Evolutionary conservation across 2,113 vertebrate genomes (phyloP), one percentile per base, ranked within the genome.

Genomic region (Echinops telfairi): DNA sequence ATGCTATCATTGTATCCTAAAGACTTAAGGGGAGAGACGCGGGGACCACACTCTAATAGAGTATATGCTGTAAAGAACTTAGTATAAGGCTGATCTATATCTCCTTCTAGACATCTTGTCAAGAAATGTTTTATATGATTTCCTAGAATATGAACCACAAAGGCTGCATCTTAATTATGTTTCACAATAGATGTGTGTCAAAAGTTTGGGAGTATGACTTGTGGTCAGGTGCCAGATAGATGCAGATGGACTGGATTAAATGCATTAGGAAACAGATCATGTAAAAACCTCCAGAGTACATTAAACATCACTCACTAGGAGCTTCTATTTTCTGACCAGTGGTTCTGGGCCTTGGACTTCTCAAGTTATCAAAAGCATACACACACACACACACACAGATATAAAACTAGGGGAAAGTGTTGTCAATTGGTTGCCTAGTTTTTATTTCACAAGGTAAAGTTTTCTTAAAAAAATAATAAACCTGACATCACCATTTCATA

Each of bases 231-330:
- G 58, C 47, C 60, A 91, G 64, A 64, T 0, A 90, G 53, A 31
- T 84, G 77, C 91, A 19, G 20, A 82, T 0, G 76, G 80, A 86
- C 0, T 70, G 43, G 31, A 83, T 88, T 96, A 94, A 87, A 80
- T 0, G 7, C 20, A 86, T 86, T 82, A 86, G 77, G 36, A 93
- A 86, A 86, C 73, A 92, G 92, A 83, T 83, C 47, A 76, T 75
- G 68, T 88, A 73, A 77, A 93, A 92, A 95, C 53, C 40, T 95
- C 91, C 60, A 84, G 38, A 93, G 86, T 92, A 93, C n/a, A 76
- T 86, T 86, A 88, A 90, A 94, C 90, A 89, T 89, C 60, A 87
- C 53, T 40, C 82, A 88, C 25, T 14, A 77, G 75, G 14, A 57
- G 38, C 3, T 20, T 29, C 22, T 90, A 6, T 89, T 76, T 93